A percentile compares a stretch with the other conserved stretches of the same genome.
These are phyloP conservation scores for Gymnoscopelus microlampas DNA, from an alignment of 2,797 vertebrate species.

Conservation along the genomic window DNA sequence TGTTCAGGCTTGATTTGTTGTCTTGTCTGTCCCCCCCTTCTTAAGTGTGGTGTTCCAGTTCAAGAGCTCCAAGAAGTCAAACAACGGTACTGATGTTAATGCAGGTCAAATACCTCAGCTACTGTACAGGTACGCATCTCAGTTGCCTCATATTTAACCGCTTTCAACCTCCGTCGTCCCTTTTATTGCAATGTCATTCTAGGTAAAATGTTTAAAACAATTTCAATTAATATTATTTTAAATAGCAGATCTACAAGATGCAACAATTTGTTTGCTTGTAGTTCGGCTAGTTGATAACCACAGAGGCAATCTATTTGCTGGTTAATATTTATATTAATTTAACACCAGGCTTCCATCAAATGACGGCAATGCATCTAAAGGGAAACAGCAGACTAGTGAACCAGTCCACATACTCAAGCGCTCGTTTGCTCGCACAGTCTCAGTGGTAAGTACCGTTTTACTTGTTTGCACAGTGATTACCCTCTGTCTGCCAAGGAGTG, in stretches of 20 bases:
- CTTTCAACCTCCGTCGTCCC: neutral
- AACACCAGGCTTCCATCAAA: slow-evolving; percentile 91
- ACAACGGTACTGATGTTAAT: slow-evolving; percentile 98
- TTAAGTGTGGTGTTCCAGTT: slow-evolving; percentile 96
- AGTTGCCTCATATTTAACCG: neutral
- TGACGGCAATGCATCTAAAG: slow-evolving; percentile 95
- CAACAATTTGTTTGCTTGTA: too few species aligned
- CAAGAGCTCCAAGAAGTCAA: slow-evolving; percentile 99
- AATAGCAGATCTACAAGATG: too few species aligned
- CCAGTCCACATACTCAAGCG: slow-evolving; percentile 98
- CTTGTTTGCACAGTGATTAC: neutral
- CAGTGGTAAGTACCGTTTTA: slow-evolving; percentile 84
- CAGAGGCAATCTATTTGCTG: neutral
- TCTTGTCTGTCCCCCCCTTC: neutral
- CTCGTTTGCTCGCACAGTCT: slow-evolving; percentile 97
- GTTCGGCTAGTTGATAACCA: too few species aligned
- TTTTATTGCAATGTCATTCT: neutral
- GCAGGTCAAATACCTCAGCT: slow-evolving; percentile 98
- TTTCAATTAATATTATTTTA: too few species aligned
- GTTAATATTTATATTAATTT: slow-evolving; percentile 5
- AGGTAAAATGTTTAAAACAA: neutral
- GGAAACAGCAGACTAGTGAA: slow-evolving; percentile 97
- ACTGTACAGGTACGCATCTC: slow-evolving; percentile 89
- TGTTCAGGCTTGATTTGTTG: neutral
- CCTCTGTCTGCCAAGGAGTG: neutral